Percentiles rank a stretch among this genome's conserved stretches.
Conservation (phyloP, 2,113 vertebrate species). For the Callithrix jacchus region DNA sequence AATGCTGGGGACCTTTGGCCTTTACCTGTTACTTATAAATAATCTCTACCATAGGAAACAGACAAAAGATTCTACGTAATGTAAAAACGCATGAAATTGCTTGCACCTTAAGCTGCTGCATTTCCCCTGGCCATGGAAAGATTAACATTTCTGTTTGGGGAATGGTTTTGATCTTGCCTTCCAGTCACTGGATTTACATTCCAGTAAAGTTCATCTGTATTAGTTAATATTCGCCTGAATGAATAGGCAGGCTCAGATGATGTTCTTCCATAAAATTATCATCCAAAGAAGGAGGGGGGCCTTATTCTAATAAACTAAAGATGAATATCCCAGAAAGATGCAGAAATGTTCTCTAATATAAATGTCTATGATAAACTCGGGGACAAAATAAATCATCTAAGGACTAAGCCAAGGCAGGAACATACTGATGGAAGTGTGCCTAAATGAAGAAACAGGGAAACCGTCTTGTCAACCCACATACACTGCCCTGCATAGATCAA, state of each 20-base stretch:
- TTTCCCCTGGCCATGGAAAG: not conserved
- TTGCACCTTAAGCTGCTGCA: not conserved
- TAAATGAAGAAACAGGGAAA: not conserved
- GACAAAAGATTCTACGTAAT: not conserved
- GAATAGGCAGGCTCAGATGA: not conserved
- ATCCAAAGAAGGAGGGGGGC: not conserved
- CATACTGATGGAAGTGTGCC: not conserved
- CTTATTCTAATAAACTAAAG: slow-evolving; percentile 7
- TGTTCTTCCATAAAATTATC: not conserved
- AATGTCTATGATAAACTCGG: not conserved
- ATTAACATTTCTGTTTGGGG: not conserved
- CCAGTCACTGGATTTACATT: not conserved
- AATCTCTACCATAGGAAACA: not conserved
- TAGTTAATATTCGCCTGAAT: not conserved
- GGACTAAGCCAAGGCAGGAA: not conserved
- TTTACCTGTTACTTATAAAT: not conserved
- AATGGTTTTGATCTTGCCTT: slow-evolving; percentile 41
- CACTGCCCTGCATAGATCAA: not conserved
- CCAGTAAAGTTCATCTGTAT: slow-evolving; percentile 21
- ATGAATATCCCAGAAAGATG: not conserved
- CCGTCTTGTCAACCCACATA: not conserved
- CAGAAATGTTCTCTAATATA: not conserved
- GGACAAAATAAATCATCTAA: not conserved
- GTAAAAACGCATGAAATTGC: not conserved
- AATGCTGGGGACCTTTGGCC: not conserved